These are phyloP conservation scores for Alsophila aescularia DNA, from an alignment of 2,888 invertebrate genomes.

Conservation along the genomic window DNA sequence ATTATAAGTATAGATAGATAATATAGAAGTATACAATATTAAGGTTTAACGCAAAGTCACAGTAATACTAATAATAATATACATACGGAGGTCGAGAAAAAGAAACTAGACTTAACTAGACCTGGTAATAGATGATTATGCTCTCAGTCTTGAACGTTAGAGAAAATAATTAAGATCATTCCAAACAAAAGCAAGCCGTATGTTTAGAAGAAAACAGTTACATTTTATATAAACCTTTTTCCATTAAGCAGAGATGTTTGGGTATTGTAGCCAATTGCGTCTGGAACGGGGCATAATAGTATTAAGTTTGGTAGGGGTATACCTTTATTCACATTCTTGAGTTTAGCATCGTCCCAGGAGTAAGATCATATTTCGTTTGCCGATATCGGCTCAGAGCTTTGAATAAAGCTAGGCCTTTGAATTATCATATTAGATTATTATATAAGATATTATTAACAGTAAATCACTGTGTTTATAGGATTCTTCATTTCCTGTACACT, in stretches of 20 bases:
- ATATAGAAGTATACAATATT: too few relatives aligned
- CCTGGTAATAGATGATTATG: too few relatives aligned
- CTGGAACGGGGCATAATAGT: conserved; percentile 11
- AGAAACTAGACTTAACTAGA: too few relatives aligned
- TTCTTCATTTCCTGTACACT: neutral
- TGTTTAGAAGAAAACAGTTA: conserved; percentile 2
- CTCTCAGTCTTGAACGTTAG: neutral
- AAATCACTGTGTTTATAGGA: neutral
- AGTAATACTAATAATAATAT: too few relatives aligned
- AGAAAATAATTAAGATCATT: neutral
- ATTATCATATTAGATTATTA: neutral
- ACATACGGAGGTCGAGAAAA: too few relatives aligned
- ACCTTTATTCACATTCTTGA: conserved; percentile 11
- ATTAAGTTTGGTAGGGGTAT: conserved; percentile 14
- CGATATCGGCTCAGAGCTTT: conserved; percentile 9
- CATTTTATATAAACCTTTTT: conserved; percentile 13
- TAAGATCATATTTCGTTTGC: conserved; percentile 22
- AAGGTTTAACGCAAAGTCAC: too few relatives aligned
- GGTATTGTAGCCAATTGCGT: conserved; percentile 9
- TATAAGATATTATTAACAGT: too few relatives aligned
- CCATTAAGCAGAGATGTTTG: conserved; percentile 9
- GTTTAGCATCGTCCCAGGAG: conserved; percentile 15
- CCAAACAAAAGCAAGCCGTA: neutral
- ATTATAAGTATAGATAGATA: too few relatives aligned
- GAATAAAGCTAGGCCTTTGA: neutral